Evolutionary conservation across 2,113 vertebrate genomes (phyloP), one percentile per base, ranked within the genome.

Genomic region (Dipodomys stephensi): DNA sequence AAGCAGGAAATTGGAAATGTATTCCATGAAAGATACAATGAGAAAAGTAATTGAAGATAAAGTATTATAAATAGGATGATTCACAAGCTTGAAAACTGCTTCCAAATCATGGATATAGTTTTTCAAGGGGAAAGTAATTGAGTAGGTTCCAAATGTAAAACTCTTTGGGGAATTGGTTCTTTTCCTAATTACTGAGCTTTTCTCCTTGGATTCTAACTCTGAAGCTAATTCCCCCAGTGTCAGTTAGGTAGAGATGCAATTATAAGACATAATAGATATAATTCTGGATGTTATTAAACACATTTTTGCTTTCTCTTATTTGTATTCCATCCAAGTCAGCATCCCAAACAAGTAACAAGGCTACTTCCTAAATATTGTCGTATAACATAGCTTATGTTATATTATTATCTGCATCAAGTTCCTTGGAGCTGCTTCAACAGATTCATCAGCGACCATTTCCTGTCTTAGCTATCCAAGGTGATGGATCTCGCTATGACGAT

Each of bases 91-190:
- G 92, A 93, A 96, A 96, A 93, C 85, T 94, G 82, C 87, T 95
- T 95, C 96, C 79, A 96, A 96, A 96, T 95, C 96, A 93, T 96
- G 79, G 93, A 85, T 97, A 92, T 93, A 76, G 71, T 96, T 96
- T 97, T 97, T 96, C 71, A 95, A 97, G 93, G 85, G 89, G 92
- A 85, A 97, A 94, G 90, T 96, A 97, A 96, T 96, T 96, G 94
- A 96, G 93, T 88, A 88, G 87, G 83, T 97, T 97, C 87, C 92
- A 96, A 96, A 95, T 94, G 93, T 57, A 16, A 91, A 92, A 96
- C 84, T 81, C 91, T 91, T 88, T 90, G 86, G 88, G 94, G 90
- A 93, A 94, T 93, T 93, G 81, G 76, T 96, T 96, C 95, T 96
- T 93, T 30, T 12, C 84, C 84, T 95, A 95, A 97, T 95, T 96